Conservation (phyloP, 2,888 invertebrate species). For the Drosophila maculinotata region DNA sequence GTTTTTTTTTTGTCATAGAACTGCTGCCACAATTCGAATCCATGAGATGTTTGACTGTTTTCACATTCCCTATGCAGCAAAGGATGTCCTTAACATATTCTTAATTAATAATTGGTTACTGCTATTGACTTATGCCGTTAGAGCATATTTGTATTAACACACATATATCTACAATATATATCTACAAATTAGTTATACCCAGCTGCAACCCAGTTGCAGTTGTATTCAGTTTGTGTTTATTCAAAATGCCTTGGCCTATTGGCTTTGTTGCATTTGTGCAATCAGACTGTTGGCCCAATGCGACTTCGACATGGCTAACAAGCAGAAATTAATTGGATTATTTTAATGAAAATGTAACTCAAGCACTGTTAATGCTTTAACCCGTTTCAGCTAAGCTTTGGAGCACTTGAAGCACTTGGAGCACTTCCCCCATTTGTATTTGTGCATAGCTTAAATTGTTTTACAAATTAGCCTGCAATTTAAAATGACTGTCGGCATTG, state of each 20-base stretch:
- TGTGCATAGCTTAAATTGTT: not conserved
- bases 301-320: conserved; percentile 15
- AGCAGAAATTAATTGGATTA: conserved; percentile 16
- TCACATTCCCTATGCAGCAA: too few species aligned
- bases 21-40: too few species aligned
- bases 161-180: not conserved
- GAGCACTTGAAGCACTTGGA: not conserved
- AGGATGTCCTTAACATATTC: too few species aligned
- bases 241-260: conserved; percentile 12
- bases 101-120: conserved; percentile 3
- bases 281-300: not conserved
- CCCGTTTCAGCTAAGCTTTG: not conserved
- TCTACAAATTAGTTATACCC: conserved; percentile 10
- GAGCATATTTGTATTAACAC: not conserved
- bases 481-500: too few species aligned
- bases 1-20: too few species aligned
- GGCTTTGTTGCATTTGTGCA: conserved; percentile 7
- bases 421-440: not conserved
- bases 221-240: conserved; percentile 5
- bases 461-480: not conserved
- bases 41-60: too few species aligned
- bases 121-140: not conserved
- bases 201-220: conserved; percentile 1
- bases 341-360: not conserved
- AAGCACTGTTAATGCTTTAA: not conserved